Base-by-base conservation (phyloP, 2,888 invertebrate genomes). In the Darwinula stevensoni region DNA sequence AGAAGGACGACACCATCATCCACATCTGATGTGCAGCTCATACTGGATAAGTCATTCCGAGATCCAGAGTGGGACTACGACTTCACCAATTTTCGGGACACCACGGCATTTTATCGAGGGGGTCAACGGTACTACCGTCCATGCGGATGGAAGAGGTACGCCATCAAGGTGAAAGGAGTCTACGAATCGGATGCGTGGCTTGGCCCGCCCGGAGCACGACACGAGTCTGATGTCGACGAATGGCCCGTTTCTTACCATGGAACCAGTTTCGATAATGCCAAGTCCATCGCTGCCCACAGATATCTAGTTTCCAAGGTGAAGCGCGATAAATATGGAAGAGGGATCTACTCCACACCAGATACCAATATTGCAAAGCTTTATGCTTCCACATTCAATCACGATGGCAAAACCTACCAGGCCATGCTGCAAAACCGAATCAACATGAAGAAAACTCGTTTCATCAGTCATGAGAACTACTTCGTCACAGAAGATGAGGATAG, bases 171-270 rank as follows among this genome's bases (percentile, higher is more conserved):
- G 11, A 22, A 29, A 3, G 35, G 35, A 6, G 17, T 16, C 14
- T 35, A 35, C 29, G 18, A 12, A n/a, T n/a, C n/a, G 13, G 35
- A 33, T 13, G 4, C 15, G 14, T 22, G 31, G 3, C 16, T 15
- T 14, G 14, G 27, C 5, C 13, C 13, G 16, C 31, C 26, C 4
- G 15, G n/a, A 13, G 14, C 15, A 11, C 31, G 14, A 14, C n/a
- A 9, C 14, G 15, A 15, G 9, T 31, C 31, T 14, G 22, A 22
- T 2, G 26, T 15, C 2, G 26, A 26, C 15, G 31, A 31, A 26
- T 31, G 31, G 31, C 26, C 26, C 14, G 31, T 31, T 16, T 31
- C 31, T n/a, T 31, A 31, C 14, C 31, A 31, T 12, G 31, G 31
- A 26, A 31, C 31, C 4, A 15, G 26, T 14, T 15, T 16, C 14